These are phyloP conservation scores for Vesta saturnalis DNA, from an alignment of 2,888 invertebrate species.

Conservation along the genomic window DNA sequence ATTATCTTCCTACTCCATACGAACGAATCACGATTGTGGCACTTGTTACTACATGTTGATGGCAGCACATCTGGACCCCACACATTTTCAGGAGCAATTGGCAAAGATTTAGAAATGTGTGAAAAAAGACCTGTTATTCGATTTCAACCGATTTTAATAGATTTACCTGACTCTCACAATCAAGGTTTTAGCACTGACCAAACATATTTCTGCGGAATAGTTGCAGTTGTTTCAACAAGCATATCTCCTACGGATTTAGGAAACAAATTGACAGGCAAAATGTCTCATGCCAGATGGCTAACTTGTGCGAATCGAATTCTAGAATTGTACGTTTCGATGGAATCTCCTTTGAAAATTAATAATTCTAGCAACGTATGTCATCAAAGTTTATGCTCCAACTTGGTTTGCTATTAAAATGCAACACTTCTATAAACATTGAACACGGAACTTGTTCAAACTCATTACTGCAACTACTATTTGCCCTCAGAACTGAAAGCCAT, in stretches of 20 bases:
- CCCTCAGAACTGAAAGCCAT: too few species aligned
- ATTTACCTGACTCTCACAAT: background rate
- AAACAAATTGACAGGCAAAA: background rate
- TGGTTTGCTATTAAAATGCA: too few species aligned
- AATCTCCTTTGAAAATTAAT: background rate
- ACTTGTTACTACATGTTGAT: background rate
- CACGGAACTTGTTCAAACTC: too few species aligned
- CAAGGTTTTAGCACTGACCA: background rate
- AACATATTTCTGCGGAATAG: background rate
- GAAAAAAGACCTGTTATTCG: background rate
- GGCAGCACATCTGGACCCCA: slow-evolving; percentile 1
- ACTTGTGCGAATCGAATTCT: background rate
- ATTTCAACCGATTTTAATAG: background rate
- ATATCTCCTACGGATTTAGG: background rate
- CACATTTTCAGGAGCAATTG: background rate
- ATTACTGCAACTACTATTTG: too few species aligned
- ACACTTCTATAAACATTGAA: too few species aligned
- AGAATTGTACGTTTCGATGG: background rate
- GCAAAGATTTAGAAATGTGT: background rate
- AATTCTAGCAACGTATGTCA: too few species aligned
- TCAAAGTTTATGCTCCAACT: too few species aligned
- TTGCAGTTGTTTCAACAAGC: background rate
- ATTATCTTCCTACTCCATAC: background rate
- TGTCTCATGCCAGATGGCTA: background rate
- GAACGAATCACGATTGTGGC: background rate